A percentile compares a stretch with the other conserved stretches of the same genome.
Conservation (phyloP, 2,888 invertebrate genomes). For the Nomada flava region DNA sequence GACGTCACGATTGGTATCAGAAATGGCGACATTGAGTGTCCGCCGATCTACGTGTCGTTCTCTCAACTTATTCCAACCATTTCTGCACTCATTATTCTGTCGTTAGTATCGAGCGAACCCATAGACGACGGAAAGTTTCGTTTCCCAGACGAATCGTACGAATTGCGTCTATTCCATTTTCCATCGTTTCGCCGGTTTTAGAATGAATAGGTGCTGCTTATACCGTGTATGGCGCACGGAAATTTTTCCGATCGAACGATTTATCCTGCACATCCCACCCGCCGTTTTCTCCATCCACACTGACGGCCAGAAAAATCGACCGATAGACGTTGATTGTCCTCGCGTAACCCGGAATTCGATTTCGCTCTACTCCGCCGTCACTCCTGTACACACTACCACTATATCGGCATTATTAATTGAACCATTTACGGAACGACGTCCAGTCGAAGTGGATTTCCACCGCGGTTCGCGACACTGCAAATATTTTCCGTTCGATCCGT, state of each 20-base stretch:
- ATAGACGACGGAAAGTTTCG: constrained; percentile 69
- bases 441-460: constrained; percentile 32
- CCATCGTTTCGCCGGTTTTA: constrained; percentile 59
- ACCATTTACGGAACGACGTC: constrained; percentile 54
- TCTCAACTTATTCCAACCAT: constrained; percentile 73
- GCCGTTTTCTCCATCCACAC: not conserved
- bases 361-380: constrained; percentile 12
- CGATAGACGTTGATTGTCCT: constrained; percentile 53
- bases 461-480: constrained; percentile 30
- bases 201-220: constrained; percentile 54
- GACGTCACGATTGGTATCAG: constrained; percentile 51
- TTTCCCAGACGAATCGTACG: constrained; percentile 62
- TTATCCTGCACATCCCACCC: not conserved
- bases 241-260: constrained; percentile 48
- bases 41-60: constrained; percentile 11
- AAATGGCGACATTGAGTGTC: constrained; percentile 58
- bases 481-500: constrained; percentile 36
- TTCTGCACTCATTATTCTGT: constrained; percentile 59
- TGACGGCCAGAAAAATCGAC: constrained; percentile 43
- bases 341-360: constrained; percentile 53
- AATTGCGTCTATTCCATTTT: not conserved
- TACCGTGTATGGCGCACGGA: constrained; percentile 28
- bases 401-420: constrained; percentile 45
- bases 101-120: constrained; percentile 74
- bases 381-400: not conserved